Evolutionary conservation across 2,888 invertebrate species (phyloP).

Genomic region (Drosophila nr. perissopoda): DNA sequence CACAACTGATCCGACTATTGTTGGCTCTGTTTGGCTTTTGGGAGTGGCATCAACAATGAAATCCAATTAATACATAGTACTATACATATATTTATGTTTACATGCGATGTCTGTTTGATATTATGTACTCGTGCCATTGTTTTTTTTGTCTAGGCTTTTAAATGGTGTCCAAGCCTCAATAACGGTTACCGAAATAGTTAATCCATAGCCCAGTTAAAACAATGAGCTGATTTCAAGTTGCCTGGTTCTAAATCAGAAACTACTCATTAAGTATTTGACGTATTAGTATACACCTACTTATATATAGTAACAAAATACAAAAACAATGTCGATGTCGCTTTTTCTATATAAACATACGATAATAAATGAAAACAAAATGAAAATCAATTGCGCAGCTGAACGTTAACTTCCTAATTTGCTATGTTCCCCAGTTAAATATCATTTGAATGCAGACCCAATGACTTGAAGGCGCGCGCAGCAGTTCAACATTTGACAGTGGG

Average conservation of each 20-base stretch:
- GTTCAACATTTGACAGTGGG: background rate
- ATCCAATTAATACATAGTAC: conserved; percentile 27
- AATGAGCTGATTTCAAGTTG: conserved; percentile 31
- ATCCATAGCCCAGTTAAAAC: conserved; percentile 30
- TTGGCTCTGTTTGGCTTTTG: conserved; percentile 4
- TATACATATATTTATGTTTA: conserved; percentile 24
- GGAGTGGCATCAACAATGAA: conserved; percentile 25
- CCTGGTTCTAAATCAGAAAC: conserved; percentile 42
- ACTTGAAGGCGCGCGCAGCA: background rate
- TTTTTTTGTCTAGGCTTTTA: conserved; percentile 9
- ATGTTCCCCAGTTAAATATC: background rate
- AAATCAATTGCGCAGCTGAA: background rate
- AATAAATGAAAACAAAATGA: conserved; percentile 55
- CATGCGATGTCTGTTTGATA: conserved; percentile 43
- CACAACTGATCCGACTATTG: background rate
- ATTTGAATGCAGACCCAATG: background rate
- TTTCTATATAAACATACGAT: conserved; percentile 64
- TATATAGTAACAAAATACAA: conserved; percentile 33
- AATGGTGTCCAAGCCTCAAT: conserved; percentile 7
- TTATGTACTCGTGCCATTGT: conserved; percentile 19
- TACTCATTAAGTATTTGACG: conserved; percentile 44
- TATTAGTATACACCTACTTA: conserved; percentile 44
- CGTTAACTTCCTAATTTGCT: background rate
- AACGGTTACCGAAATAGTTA: conserved; percentile 15
- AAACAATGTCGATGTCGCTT: conserved; percentile 73